phyloP scores from a whole-genome alignment of 2,888 invertebrate genomes.

The Eupithecia centaureata region DNA sequence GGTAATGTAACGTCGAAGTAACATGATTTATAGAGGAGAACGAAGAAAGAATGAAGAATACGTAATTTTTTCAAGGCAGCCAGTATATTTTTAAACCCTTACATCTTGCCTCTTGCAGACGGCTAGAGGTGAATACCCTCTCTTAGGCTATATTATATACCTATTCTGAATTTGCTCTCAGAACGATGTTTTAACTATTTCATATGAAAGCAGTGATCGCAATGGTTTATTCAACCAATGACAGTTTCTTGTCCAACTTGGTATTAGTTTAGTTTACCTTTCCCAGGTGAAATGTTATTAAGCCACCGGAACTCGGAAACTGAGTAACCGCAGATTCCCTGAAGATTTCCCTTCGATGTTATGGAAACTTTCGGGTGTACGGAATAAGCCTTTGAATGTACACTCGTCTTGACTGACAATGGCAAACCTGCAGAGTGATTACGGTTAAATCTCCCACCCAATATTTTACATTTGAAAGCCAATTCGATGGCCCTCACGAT shows the following conservation, averaged over 20 bases:
- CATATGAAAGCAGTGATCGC: not conserved
- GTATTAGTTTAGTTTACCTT: constrained; percentile 15
- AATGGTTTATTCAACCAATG: constrained; percentile 8
- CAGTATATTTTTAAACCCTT: not conserved
- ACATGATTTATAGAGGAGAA: not conserved
- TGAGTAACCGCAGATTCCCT: constrained; percentile 9
- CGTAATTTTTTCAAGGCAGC: not conserved
- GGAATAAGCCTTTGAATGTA: not conserved
- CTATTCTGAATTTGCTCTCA: not conserved
- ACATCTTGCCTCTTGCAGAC: not conserved
- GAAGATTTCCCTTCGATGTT: constrained; percentile 13
- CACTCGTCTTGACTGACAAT: constrained; percentile 1
- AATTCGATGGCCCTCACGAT: no score
- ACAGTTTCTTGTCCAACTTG: constrained; percentile 4
- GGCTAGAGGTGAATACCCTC: not conserved
- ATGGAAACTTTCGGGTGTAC: constrained; percentile 7
- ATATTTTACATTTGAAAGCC: no score
- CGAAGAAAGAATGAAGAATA: not conserved
- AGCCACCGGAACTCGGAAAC: not conserved
- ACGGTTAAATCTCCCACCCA: no score
- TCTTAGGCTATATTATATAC: not conserved
- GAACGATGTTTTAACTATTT: not conserved
- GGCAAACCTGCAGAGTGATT: not conserved
- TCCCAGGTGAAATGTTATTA: constrained; percentile 8
- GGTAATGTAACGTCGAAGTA: not conserved